phyloP scores from a whole-genome alignment of 2,113 vertebrate genomes.

The Illadopsis cleaveri region DNA sequence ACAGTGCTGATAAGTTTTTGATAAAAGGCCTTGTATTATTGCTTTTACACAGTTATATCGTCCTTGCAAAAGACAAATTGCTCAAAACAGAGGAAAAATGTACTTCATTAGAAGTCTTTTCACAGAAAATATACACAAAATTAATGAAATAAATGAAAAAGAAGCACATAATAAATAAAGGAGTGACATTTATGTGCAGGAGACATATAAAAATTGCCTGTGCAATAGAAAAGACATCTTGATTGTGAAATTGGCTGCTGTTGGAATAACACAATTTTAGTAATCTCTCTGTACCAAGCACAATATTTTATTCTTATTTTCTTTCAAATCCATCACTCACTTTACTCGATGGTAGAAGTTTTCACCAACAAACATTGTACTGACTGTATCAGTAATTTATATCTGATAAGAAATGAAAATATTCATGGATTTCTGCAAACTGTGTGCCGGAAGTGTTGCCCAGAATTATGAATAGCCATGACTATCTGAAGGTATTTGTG shows the following conservation, averaged over 20 bases:
- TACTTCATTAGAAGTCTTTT: not conserved
- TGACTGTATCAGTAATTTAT: conserved; percentile 43
- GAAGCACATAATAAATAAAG: conserved; percentile 18
- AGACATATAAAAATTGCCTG: conserved; percentile 31
- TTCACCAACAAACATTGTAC: conserved; percentile 3
- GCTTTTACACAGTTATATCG: not conserved
- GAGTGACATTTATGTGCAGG: conserved; percentile 48
- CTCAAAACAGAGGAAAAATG: conserved; percentile 15
- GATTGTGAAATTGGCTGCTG: conserved; percentile 55
- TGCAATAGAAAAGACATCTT: conserved; percentile 46
- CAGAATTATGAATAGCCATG: not conserved
- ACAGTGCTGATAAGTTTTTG: conserved; percentile 9
- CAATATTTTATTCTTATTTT: conserved; percentile 48
- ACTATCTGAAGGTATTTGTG: not conserved
- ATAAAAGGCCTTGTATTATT: conserved; percentile 32
- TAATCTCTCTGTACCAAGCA: conserved; percentile 29
- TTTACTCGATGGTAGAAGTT: not conserved
- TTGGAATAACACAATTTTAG: conserved; percentile 23
- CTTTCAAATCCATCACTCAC: conserved; percentile 29
- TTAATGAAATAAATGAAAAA: conserved; percentile 55
- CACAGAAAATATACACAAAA: not conserved
- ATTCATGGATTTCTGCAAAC: conserved; percentile 43
- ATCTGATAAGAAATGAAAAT: conserved; percentile 53
- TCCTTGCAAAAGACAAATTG: conserved; percentile 26
- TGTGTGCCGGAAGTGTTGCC: not conserved